Conservation (phyloP, 2,888 invertebrate species). For the Stratiomys singularior region DNA sequence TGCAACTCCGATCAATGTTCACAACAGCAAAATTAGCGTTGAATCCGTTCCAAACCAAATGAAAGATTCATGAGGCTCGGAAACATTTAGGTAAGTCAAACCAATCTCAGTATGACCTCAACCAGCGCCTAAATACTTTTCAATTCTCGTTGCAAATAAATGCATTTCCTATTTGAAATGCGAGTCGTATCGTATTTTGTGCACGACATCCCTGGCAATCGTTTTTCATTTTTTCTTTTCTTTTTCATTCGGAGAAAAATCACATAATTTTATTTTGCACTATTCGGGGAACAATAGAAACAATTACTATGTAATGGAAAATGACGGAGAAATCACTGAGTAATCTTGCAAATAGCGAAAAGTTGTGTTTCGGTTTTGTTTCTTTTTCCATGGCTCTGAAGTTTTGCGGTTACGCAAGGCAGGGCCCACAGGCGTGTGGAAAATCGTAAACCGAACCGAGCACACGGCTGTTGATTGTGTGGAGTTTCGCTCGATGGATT, state of each 20-base stretch:
- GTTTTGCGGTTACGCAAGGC: conserved; percentile 42
- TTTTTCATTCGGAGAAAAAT: not conserved
- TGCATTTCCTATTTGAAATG: not conserved
- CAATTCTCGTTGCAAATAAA: too few relatives aligned
- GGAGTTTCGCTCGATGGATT: conserved; percentile 30
- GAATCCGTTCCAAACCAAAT: not conserved
- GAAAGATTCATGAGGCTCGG: not conserved
- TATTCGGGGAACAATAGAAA: conserved; percentile 3
- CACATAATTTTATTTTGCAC: not conserved
- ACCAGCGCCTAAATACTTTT: not conserved
- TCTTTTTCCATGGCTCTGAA: not conserved
- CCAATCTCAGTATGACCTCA: conserved; percentile 15
- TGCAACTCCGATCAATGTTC: too few relatives aligned
- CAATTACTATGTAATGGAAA: not conserved
- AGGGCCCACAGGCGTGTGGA: conserved; percentile 7
- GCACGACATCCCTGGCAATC: not conserved
- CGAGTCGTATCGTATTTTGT: not conserved
- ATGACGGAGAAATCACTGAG: conserved; percentile 19
- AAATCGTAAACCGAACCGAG: not conserved
- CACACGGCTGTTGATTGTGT: not conserved
- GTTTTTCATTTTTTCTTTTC: not conserved
- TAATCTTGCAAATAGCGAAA: conserved; percentile 19
- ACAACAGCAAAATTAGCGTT: too few relatives aligned
- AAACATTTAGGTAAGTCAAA: not conserved
- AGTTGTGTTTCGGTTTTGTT: not conserved